Evolutionary conservation across 2,888 invertebrate genomes (phyloP), one percentile per base, ranked within the genome.

Genomic region (Scrobipalpa atriplicella): DNA sequence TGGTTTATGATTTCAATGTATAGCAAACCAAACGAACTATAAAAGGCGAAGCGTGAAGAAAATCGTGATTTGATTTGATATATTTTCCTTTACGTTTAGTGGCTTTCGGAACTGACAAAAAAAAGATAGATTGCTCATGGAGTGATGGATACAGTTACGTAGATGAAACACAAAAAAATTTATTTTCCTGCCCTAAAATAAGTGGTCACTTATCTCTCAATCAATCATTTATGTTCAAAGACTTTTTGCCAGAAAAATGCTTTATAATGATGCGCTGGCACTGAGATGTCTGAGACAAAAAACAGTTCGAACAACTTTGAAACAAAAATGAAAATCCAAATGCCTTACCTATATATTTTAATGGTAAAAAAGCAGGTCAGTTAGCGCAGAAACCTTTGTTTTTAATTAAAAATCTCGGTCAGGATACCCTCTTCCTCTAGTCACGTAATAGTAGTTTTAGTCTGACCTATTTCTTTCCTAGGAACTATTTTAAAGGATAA

Each of bases 191-290:
- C 9, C 38, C 38, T 29, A n/a, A 6, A 58, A 58, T 58, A 38
- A 36, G n/a, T 58, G 36, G 36, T 38, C 58, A 38, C 16, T 58
- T 64, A 54, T 64, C n/a, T 10, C 52, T 18, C 61, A 43, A 52
- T 29, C 64, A 56, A 52, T 61, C 47, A 9, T 54, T 52, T 51
- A 36, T 10, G 19, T 54, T 54, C 54, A 18, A 16, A 8, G 10
- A 47, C 47, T 47, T 47, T 47, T 47, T 47, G 47, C 8, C 47
- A 43, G 43, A 13, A 43, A 43, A 3, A 13, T 1, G 43, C 5
- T 47, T n/a, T 39, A 47, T 16, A 16, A 47, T 5, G n/a, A 47
- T n/a, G 7, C 47, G 47, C 29, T 29, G 29, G 29, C 29, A 29
- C 29, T 29, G 29, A 29, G 29, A 29, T n/a, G n/a, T n/a, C n/a